These are phyloP conservation scores for Folsomia manolachei DNA, from an alignment of 2,888 invertebrate genomes.

Conservation along the genomic window DNA sequence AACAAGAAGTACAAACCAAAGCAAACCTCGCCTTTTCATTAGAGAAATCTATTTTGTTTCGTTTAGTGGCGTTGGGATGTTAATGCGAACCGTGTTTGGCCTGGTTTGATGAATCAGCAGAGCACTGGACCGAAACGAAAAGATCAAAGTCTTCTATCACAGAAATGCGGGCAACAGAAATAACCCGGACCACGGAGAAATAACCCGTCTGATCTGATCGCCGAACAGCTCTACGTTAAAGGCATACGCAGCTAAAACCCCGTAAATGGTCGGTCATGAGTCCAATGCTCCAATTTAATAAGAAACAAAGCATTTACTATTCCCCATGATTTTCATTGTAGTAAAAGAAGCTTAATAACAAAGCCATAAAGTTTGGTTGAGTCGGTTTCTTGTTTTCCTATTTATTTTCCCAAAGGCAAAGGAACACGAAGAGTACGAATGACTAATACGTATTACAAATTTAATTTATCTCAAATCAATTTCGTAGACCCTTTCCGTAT, in stretches of 20 bases:
- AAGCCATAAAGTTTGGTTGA: not conserved
- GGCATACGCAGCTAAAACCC: not conserved
- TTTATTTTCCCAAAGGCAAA: not conserved
- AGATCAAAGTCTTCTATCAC: not conserved
- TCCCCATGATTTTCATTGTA: slow-evolving; percentile 2
- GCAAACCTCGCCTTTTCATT: not conserved
- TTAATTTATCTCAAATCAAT: not conserved
- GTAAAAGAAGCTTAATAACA: slow-evolving; percentile 10
- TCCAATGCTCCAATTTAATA: slow-evolving; percentile 3
- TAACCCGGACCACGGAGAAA: not conserved
- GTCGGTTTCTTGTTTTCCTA: not conserved
- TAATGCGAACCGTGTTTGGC: not conserved
- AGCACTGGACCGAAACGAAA: not conserved
- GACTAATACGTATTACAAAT: too few species aligned
- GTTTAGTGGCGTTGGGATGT: not conserved
- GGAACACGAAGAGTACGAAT: not conserved
- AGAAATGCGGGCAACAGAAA: not conserved
- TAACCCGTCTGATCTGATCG: too few species aligned
- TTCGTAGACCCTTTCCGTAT: not conserved
- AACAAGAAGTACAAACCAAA: not conserved
- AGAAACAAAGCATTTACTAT: not conserved
- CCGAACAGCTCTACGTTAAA: too few species aligned
- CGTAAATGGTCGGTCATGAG: not conserved
- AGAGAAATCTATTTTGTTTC: not conserved
- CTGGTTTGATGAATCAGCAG: slow-evolving; percentile 8